Evolutionary conservation across 2,888 invertebrate genomes (phyloP).

Genomic region (Melinaea menophilus): DNA sequence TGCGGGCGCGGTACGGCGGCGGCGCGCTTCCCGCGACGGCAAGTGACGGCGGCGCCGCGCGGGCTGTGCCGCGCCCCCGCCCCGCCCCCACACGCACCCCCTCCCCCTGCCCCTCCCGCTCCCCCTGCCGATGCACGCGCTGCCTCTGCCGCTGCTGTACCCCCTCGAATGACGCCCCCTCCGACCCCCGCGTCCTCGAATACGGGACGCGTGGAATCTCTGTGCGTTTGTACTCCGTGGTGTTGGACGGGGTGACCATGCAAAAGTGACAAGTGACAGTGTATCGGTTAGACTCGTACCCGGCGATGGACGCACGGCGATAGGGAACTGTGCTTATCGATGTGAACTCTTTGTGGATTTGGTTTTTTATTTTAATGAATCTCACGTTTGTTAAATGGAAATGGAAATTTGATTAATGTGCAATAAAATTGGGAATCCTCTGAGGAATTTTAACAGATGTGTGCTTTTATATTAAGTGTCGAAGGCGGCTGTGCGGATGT

Average conservation of each 20-base stretch:
- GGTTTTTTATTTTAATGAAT: slow-evolving; percentile 39
- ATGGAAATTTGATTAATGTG: slow-evolving; percentile 37
- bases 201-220: neutral
- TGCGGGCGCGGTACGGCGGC: slow-evolving; percentile 68
- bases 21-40: slow-evolving; percentile 84
- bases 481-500: slow-evolving; percentile 9
- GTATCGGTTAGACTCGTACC: no score
- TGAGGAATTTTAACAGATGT: slow-evolving; percentile 32
- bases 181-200: slow-evolving; percentile 1
- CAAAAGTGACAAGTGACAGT: no score
- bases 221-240: no score
- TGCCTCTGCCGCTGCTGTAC: slow-evolving; percentile 4
- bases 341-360: slow-evolving; percentile 25
- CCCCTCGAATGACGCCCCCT: neutral
- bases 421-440: slow-evolving; percentile 34
- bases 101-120: slow-evolving; percentile 12
- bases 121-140: slow-evolving; percentile 10
- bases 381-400: slow-evolving; percentile 40
- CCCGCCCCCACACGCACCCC: slow-evolving; percentile 34
- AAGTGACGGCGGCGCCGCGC: slow-evolving; percentile 83
- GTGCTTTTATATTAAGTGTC: slow-evolving; percentile 31
- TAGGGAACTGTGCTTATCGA: neutral
- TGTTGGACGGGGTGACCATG: no score
- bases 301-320: no score
- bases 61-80: slow-evolving; percentile 59